Evolutionary conservation across 1,140 invertebrate genomes (phyloP).

Genomic region (Drosophila kanapiae): DNA sequence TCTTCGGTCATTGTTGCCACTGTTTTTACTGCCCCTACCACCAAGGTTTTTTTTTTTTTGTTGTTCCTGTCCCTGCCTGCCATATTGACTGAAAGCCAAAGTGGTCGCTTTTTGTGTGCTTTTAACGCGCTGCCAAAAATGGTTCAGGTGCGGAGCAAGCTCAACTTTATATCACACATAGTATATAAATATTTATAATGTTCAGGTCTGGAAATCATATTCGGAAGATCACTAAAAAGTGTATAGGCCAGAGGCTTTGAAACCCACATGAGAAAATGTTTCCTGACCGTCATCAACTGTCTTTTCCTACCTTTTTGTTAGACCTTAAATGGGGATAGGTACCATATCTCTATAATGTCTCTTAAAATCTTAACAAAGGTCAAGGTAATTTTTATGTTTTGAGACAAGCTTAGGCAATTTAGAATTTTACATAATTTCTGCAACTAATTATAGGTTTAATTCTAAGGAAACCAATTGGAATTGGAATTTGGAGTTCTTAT

Average conservation of each 20-base stretch:
- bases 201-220: conserved; percentile 9
- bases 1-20: conserved; percentile 29
- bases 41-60: conserved; percentile 10
- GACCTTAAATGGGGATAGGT: not conserved
- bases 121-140: conserved; percentile 39
- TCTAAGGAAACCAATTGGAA: too few relatives aligned
- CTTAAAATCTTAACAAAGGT: not conserved
- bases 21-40: conserved; percentile 30
- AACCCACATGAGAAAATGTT: not conserved
- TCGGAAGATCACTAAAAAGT: conserved; percentile 15
- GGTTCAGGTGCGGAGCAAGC: conserved; percentile 31
- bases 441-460: too few relatives aligned
- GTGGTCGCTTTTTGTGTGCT: conserved; percentile 37
- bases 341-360: not conserved
- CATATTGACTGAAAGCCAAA: conserved; percentile 47
- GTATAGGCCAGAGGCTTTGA: not conserved
- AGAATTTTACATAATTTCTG: too few relatives aligned
- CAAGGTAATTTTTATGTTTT: not conserved
- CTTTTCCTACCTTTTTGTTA: not conserved
- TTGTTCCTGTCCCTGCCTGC: not conserved
- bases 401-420: not conserved
- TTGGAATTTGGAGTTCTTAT: too few relatives aligned
- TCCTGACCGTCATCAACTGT: conserved; percentile 1
- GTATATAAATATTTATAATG: conserved; percentile 45
- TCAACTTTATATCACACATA: conserved; percentile 30